Base-by-base conservation (phyloP, 2,797 vertebrate species). In the Gymnocypris eckloni region DNA sequence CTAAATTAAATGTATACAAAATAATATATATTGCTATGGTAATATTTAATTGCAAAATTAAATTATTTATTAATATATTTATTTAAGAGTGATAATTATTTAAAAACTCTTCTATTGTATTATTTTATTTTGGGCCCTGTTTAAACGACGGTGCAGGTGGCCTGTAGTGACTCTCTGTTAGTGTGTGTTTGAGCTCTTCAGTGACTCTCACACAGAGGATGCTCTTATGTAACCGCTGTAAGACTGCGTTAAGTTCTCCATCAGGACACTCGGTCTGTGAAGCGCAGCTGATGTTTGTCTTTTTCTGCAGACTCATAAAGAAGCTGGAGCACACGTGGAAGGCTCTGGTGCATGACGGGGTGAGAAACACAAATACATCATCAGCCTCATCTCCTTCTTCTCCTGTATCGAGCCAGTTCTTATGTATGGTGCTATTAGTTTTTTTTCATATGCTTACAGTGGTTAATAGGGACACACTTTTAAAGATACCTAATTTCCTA, bases 311-410 rank as follows among this genome's bases (percentile, higher is more conserved):
- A 90, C 94, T 99, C 89, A 98, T 98, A 90, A 99, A 99, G 96
- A 99, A 99, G 92, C 92, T 99, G 83, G 98, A 99, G 82, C 98
- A 99, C 89, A 97, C 98, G 13, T 99, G 98, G 98, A 99, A 99
- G 91, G 98, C 98, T 18, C 97, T 99, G 1, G 97, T 99, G 79
- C 97, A 99, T 0, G 98, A 99, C 0, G 98, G 98, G 94, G 98
- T 99, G 92, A 97, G 98, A 22, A 11, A 66, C 72, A 22, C 75
- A 77, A n/a, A 59, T 16, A 59, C 22, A 45, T 18, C n/a, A 18
- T 28, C 66, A 20, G 39, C 67, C 5, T 33, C 67, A 5, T 69
- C 67, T 33, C 28, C 28, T 33, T 33, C 28, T 33, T 33, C 28
- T 33, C 28, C 28, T 2, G 28, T 33, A 33, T 33, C 28, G 28